These are phyloP conservation scores for Actinernus sp. DNA, from an alignment of 92 coral and sea anemone species.

Conservation along the genomic window DNA sequence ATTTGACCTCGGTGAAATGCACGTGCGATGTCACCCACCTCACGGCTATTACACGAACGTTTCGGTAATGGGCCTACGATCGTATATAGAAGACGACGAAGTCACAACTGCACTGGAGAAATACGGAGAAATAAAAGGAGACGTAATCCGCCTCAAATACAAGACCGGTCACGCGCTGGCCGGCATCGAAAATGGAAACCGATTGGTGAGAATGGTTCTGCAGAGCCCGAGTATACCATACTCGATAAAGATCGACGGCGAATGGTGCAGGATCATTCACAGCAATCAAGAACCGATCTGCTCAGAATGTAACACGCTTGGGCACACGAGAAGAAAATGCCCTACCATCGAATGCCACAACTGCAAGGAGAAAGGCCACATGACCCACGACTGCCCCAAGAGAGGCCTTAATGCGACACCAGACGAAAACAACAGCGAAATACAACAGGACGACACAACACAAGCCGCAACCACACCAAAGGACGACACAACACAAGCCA, in stretches of 20 bases:
- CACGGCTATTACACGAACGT: slow-evolving; percentile 1
- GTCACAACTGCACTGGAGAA: background rate
- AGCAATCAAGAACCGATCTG: background rate
- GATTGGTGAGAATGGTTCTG: slow-evolving; percentile 11
- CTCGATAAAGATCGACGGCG: background rate
- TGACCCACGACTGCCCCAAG: no score
- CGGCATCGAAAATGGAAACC: slow-evolving; percentile 39
- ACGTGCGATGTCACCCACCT: slow-evolving; percentile 1
- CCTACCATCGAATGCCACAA: no score
- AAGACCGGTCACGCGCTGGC: slow-evolving; percentile 30
- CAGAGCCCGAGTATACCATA: background rate
- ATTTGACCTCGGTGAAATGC: background rate
- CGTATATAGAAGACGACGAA: slow-evolving; percentile 3
- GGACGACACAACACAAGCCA: no score
- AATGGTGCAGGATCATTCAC: background rate
- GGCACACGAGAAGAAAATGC: no score
- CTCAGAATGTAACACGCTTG: no score
- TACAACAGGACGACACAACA: no score
- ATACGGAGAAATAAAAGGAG: slow-evolving; percentile 16
- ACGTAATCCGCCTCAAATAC: slow-evolving; percentile 23
- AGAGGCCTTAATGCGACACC: no score
- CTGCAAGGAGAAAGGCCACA: no score
- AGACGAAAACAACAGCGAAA: no score
- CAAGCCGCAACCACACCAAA: no score
- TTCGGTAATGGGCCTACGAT: slow-evolving; percentile 15